Base-by-base conservation (phyloP, 23 tunicate genomes). In the Styela clava region DNA sequence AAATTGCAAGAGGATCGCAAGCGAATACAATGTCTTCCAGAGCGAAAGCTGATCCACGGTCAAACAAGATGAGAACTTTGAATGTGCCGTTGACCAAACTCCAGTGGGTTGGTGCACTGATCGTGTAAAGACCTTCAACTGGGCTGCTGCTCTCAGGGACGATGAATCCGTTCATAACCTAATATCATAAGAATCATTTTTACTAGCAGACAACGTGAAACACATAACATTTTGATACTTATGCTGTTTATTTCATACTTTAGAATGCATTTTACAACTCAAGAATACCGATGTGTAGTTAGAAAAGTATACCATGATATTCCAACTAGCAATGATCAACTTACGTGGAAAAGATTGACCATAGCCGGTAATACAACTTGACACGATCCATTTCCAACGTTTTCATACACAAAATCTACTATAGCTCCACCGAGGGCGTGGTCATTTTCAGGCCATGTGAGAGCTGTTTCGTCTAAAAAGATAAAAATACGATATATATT, bases 141-240 rank as follows among this genome's bases (percentile, higher is more conserved):
- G 81, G 63, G 64, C 37, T 76, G 23, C 62, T 76, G 27, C 31
- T 20, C 18, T 44, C 64, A 16, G 77, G 77, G 34, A 76, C 81
- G 26, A 76, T 44, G 81, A 44, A 52, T 1, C 81, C 81, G 37
- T 76, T 44, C 81, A 76, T 76, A 9, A 76, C 64, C 81, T 76
- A 56, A 76, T 16, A 76, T 2, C n/a, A n/a, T n/a, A n/a, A n/a
- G n/a, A n/a, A n/a, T n/a, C n/a, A n/a, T n/a, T n/a, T n/a, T n/a
- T n/a, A n/a, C n/a, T n/a, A n/a, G n/a, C n/a, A n/a, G n/a, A n/a
- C n/a, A n/a, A n/a, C n/a, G n/a, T n/a, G n/a, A n/a, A n/a, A n/a
- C n/a, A n/a, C n/a, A n/a, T n/a, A n/a, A n/a, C n/a, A n/a, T n/a
- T n/a, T n/a, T n/a, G n/a, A n/a, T n/a, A n/a, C n/a, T n/a, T n/a